Base-by-base conservation (phyloP, 2,113 vertebrate genomes). In the Rutilus rutilus region DNA sequence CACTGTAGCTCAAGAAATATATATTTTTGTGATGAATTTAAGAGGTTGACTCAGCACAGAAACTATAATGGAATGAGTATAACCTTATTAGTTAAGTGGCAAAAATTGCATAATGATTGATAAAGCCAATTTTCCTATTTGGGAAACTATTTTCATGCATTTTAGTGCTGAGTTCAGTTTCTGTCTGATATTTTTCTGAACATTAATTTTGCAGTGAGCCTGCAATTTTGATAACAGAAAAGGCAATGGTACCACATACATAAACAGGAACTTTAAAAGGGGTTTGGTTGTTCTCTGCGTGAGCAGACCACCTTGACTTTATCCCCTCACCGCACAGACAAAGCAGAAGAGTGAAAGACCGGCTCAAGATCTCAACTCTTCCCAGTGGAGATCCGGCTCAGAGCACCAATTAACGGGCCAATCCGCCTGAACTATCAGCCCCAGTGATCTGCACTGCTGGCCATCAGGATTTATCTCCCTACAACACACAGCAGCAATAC, bases 341-440 rank as follows among this genome's bases (percentile, higher is more conserved):
- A 81, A 86, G 54, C 59, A 45, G 76, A 59, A 73, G 42, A 79
- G 25, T 60, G 74, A 83, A 59, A 86, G 60, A 81, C 84, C 62
- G 69, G 65, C 75, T 82, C 85, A 82, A 57, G 82, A 81, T 84
- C 75, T 73, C 80, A 79, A 73, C 73, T 57, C 74, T 62, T 84
- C 77, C 77, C 85, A 27, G 79, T 82, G 83, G 85, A 88, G 82
- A 85, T 69, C 71, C 82, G 79, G 86, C 85, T 78, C 82, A 87
- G 65, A 85, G 87, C 83, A 78, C 77, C 85, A 88, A 88, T 90
- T 88, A 88, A 88, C 73, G 27, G 73, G 78, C 78, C 87, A 83
- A 76, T 85, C 82, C 78, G 14, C 42, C 85, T 77, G 78, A 90
- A 85, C 78, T 88, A 88, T 82, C 85, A 79, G 85, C 82, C 33